Conservation (phyloP, 2,888 invertebrate species). For the Epinotia ramella region DNA sequence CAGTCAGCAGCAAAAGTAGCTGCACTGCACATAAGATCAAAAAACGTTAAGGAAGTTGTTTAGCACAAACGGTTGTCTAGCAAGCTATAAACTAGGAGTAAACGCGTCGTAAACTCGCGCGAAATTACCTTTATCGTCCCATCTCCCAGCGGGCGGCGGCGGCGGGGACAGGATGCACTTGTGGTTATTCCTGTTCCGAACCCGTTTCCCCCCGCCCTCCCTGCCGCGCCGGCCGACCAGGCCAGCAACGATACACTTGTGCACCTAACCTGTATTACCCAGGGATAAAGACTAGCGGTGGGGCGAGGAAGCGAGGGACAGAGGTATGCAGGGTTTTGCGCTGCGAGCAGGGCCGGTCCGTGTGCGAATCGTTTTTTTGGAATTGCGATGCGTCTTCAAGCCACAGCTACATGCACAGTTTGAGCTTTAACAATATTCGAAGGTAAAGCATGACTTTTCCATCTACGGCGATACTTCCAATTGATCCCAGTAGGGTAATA, state of each 20-base stretch:
- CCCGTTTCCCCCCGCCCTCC: conserved; percentile 13
- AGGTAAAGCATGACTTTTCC: not conserved
- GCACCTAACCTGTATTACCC: conserved; percentile 18
- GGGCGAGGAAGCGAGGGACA: not conserved
- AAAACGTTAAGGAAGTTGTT: conserved; percentile 1
- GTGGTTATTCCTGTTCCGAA: conserved; percentile 35
- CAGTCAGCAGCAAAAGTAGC: too few relatives aligned
- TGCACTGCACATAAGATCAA: not conserved
- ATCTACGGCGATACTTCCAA: not conserved
- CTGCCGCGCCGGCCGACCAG: not conserved
- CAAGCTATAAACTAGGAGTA: not conserved
- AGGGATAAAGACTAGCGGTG: conserved; percentile 4
- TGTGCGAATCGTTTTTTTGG: not conserved
- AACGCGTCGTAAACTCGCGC: not conserved
- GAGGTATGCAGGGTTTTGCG: not conserved
- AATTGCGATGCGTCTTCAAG: not conserved
- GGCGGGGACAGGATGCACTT: conserved; percentile 29
- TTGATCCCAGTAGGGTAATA: not conserved
- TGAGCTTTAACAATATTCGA: not conserved
- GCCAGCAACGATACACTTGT: not conserved
- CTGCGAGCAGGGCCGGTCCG: not conserved
- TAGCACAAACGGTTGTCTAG: not conserved
- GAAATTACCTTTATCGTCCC: not conserved
- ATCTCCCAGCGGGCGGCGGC: not conserved
- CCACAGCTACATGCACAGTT: not conserved